Evolutionary conservation across 2,113 vertebrate genomes (phyloP).

Genomic region (Gobius niger): DNA sequence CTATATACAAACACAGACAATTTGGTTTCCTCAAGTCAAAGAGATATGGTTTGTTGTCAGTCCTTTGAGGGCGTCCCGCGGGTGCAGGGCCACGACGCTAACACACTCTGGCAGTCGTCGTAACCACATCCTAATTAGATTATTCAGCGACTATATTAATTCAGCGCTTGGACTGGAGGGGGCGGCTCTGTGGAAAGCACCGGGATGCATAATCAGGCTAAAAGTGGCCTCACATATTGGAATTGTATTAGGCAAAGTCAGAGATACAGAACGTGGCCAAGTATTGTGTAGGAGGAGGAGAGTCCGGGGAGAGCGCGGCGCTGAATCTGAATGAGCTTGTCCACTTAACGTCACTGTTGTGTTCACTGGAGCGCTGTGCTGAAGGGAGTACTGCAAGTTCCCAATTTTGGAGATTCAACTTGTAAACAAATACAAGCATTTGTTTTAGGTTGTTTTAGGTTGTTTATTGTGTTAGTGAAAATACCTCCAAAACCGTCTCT

Average conservation of each 20-base stretch:
- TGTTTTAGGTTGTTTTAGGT: no score
- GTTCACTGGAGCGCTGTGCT: not conserved
- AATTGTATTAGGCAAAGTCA: slow-evolving; percentile 50
- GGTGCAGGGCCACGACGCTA: slow-evolving; percentile 29
- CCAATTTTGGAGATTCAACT: no score
- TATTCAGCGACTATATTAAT: slow-evolving; percentile 60
- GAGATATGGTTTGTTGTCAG: no score
- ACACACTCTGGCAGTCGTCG: slow-evolving; percentile 54
- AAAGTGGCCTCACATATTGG: slow-evolving; percentile 45
- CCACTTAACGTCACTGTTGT: slow-evolving; percentile 8
- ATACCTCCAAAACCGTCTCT: no score
- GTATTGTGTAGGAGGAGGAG: slow-evolving; percentile 11
- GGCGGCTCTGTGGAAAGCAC: slow-evolving; percentile 39
- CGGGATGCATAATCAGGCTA: slow-evolving; percentile 47
- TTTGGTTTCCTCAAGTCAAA: no score
- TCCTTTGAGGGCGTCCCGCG: slow-evolving; percentile 7
- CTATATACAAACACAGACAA: no score
- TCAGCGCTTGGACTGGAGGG: slow-evolving; percentile 46
- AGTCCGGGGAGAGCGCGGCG: not conserved
- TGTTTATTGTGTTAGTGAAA: no score
- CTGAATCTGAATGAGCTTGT: slow-evolving; percentile 33
- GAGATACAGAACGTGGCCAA: slow-evolving; percentile 31
- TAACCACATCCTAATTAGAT: slow-evolving; percentile 53
- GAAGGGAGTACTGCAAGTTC: not conserved
- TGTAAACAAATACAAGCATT: no score